Evolutionary conservation across 2,113 vertebrate species (phyloP).

Genomic region (Aphelocoma coerulescens): DNA sequence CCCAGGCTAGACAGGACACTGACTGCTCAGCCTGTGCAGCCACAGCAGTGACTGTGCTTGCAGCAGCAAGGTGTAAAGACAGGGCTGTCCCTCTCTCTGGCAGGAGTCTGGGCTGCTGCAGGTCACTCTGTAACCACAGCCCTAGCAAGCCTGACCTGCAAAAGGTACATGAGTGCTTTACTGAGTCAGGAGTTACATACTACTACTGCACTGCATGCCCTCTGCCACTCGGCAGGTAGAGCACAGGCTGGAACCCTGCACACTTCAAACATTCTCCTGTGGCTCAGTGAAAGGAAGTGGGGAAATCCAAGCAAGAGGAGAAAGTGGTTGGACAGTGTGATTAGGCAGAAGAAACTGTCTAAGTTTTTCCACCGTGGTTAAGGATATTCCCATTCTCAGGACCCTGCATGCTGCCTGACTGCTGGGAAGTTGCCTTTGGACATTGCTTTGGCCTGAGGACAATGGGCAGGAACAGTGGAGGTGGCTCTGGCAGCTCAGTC

Average conservation of each 20-base stretch:
- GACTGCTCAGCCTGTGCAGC: neutral
- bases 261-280: neutral
- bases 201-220: neutral
- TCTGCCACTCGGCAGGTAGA: accelerated
- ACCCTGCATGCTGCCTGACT: accelerated
- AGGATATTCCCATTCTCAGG: neutral
- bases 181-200: accelerated
- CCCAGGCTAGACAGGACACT: neutral
- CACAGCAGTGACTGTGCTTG: accelerated
- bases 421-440: neutral
- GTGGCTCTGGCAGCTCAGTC: neutral
- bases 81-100: neutral
- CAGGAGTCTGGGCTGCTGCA: neutral
- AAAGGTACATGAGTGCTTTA: accelerated
- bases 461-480: accelerated
- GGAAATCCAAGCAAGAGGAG: neutral
- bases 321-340: neutral
- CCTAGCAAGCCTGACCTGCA: neutral
- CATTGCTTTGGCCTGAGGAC: neutral
- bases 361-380: neutral
- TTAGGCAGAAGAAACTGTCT: neutral
- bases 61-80: neutral
- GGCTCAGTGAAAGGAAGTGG: neutral
- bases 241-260: neutral
- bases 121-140: neutral